A percentile compares a stretch with the other conserved stretches of the same genome.
These are phyloP conservation scores for Aptenodytes forsteri DNA, from an alignment of 2,113 vertebrate species.

Conservation along the genomic window DNA sequence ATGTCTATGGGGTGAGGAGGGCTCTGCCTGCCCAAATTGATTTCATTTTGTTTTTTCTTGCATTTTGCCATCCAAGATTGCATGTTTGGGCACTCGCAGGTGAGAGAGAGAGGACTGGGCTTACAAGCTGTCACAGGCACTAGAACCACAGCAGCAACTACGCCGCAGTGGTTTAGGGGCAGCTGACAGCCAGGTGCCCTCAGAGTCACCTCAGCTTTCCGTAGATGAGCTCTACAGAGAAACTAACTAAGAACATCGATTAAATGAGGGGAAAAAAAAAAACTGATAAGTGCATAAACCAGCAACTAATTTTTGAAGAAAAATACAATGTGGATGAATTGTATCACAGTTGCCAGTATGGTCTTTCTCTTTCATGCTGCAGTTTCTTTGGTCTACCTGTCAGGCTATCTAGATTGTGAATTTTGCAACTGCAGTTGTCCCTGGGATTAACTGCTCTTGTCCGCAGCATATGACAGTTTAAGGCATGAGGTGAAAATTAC, in stretches of 20 bases:
- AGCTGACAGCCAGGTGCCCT: not conserved
- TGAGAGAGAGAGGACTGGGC: not conserved
- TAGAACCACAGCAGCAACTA: not conserved
- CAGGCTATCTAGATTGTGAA: not conserved
- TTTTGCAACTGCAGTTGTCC: not conserved
- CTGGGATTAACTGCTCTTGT: not conserved
- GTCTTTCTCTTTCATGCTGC: not conserved
- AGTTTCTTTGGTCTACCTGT: not conserved
- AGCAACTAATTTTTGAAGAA: not conserved
- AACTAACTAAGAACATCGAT: not conserved
- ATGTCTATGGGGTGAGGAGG: not conserved
- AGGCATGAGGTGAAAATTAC: not conserved
- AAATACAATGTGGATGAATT: not conserved
- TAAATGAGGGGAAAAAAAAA: not conserved
- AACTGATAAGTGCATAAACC: not conserved
- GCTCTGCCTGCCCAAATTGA: not conserved
- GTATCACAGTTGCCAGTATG: not conserved
- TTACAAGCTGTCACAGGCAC: not conserved
- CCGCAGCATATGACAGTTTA: not conserved
- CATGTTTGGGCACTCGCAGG: not conserved
- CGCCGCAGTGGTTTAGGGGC: not conserved
- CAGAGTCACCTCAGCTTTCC: not conserved
- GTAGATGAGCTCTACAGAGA: not conserved
- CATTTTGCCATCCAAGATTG: not conserved
- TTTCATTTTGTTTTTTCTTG: not conserved